A percentile compares a stretch with the other conserved stretches of the same genome.
Evolutionary conservation across 2,888 invertebrate species (phyloP).

Genomic region (Phengaris arion): DNA sequence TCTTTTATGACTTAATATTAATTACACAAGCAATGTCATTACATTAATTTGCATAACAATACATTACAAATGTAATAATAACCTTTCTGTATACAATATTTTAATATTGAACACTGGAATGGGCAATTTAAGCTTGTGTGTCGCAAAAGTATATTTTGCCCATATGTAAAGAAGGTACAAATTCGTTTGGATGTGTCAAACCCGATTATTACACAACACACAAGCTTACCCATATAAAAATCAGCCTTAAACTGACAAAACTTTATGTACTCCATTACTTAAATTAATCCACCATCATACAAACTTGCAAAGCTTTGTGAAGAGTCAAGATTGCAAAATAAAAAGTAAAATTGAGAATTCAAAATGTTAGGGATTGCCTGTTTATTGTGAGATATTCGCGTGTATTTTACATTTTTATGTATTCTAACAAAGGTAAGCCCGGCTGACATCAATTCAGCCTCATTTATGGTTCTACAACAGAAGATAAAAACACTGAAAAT

Average conservation of each 20-base stretch:
- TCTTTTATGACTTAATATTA: background rate
- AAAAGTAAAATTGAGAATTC: background rate
- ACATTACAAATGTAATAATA: conserved; percentile 10
- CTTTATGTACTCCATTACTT: background rate
- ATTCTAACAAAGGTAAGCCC: conserved; percentile 11
- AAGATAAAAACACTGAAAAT: no score
- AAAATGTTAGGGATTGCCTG: conserved; percentile 3
- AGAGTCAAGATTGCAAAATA: background rate
- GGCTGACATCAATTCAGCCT: conserved; percentile 18
- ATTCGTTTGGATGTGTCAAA: background rate
- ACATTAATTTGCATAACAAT: background rate
- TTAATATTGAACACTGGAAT: conserved; percentile 5
- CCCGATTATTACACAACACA: background rate
- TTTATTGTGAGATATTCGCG: conserved; percentile 23
- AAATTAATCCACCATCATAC: background rate
- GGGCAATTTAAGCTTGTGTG: background rate
- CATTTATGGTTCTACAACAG: background rate
- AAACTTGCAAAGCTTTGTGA: background rate
- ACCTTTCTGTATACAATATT: background rate
- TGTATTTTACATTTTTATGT: background rate
- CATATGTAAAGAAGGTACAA: background rate
- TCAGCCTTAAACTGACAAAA: background rate
- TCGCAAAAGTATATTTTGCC: background rate
- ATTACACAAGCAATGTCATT: background rate
- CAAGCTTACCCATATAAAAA: background rate